A percentile compares a stretch with the other conserved stretches of the same genome.
Evolutionary conservation across 2,888 invertebrate genomes (phyloP).

Genomic region (Eugnorisma glareosa): DNA sequence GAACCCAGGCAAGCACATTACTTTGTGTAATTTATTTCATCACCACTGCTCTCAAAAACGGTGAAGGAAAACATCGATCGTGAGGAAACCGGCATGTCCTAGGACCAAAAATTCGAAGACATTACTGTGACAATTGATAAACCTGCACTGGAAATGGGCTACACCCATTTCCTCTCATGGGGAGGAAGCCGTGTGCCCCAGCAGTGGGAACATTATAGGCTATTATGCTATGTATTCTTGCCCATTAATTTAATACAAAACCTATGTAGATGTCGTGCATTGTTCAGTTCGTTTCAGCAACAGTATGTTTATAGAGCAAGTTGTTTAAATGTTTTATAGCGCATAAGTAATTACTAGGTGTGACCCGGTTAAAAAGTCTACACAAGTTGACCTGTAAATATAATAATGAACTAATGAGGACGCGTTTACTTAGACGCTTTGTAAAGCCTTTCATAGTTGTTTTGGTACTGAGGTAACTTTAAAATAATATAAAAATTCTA

Average conservation of each 20-base stretch:
- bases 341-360: constrained; percentile 23
- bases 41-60: too few relatives aligned
- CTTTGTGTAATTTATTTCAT: too few relatives aligned
- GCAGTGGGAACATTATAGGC: too few relatives aligned
- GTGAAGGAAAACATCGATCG: too few relatives aligned
- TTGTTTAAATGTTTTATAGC: constrained; percentile 10
- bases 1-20: too few relatives aligned
- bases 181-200: too few relatives aligned
- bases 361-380: constrained; percentile 32
- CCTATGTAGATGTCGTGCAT: neutral
- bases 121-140: too few relatives aligned
- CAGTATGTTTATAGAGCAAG: neutral
- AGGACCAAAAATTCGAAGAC: too few relatives aligned
- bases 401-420: neutral
- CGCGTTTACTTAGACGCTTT: constrained; percentile 8
- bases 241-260: neutral
- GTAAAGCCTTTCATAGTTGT: neutral
- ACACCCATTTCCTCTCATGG: too few relatives aligned
- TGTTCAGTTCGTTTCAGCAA: constrained; percentile 8
- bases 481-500: neutral
- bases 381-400: neutral
- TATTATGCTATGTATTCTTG: neutral
- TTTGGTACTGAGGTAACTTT: neutral
- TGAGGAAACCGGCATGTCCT: too few relatives aligned
- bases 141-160: too few relatives aligned